Conservation (phyloP, 2,797 vertebrate genomes). For the Mycteria americana region DNA sequence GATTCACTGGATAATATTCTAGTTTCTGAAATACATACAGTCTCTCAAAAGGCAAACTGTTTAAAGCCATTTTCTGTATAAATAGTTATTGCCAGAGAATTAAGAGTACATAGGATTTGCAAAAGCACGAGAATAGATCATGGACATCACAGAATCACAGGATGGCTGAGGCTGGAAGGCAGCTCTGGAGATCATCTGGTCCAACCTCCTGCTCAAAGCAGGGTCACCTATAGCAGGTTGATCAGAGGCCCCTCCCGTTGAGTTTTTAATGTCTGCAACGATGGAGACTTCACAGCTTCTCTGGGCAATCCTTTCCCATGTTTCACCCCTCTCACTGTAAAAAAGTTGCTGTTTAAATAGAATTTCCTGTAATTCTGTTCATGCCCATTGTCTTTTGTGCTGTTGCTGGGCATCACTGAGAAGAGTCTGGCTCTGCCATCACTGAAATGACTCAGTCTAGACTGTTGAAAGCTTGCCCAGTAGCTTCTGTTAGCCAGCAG, state of each 20-base stretch:
- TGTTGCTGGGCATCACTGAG: not conserved
- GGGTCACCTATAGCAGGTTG: not conserved
- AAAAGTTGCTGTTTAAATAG: not conserved
- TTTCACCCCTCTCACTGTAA: not conserved
- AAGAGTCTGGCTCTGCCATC: not conserved
- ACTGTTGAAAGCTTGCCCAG: not conserved
- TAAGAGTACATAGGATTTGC: not conserved
- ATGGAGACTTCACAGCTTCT: not conserved
- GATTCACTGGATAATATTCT: not conserved
- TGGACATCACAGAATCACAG: not conserved
- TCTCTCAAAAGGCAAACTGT: not conserved
- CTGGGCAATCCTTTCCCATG: not conserved
- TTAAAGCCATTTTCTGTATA: not conserved
- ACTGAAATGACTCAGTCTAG: not conserved
- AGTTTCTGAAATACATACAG: not conserved
- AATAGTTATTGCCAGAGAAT: not conserved
- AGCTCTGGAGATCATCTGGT: not conserved
- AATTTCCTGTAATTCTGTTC: not conserved
- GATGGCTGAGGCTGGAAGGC: not conserved
- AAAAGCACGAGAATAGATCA: not conserved
- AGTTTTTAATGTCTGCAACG: not conserved
- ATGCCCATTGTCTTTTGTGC: not conserved
- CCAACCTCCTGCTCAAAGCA: not conserved
- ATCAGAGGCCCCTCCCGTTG: accelerated
- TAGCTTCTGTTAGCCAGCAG: not conserved